Conservation (phyloP, 1,140 invertebrate species). For the Pogonus chalceus region DNA sequence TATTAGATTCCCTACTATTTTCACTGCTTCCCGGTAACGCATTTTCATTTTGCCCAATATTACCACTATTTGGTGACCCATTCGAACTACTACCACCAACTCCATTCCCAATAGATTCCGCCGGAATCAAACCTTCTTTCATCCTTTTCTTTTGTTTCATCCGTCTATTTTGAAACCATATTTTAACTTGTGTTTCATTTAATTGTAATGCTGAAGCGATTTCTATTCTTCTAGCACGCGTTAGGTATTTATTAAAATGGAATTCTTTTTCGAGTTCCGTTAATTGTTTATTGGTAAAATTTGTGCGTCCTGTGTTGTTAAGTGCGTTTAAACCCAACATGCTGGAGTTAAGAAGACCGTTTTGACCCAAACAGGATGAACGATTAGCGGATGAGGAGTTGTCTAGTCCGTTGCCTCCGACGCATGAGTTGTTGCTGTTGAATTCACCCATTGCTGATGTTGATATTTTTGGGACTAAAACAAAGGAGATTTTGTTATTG, state of each 20-base stretch:
- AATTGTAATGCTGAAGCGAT: constrained; percentile 92
- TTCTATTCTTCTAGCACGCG: constrained; percentile 89
- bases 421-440: constrained; percentile 17
- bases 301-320: constrained; percentile 85
- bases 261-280: constrained; percentile 99
- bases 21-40: constrained; percentile 42
- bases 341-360: constrained; percentile 23
- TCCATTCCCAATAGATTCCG: constrained; percentile 36
- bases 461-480: constrained; percentile 60
- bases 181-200: constrained; percentile 93
- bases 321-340: constrained; percentile 40
- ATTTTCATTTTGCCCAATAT: constrained; percentile 31
- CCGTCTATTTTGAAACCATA: constrained; percentile 86
- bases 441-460: constrained; percentile 32
- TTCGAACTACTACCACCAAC: constrained; percentile 21
- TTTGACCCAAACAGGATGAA: constrained; percentile 27
- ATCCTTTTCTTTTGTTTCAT: constrained; percentile 93
- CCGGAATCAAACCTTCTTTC: constrained; percentile 75
- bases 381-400: constrained; percentile 22
- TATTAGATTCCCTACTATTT: constrained; percentile 49
- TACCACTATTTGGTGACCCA: constrained; percentile 36
- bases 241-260: constrained; percentile 98
- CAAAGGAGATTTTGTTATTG: constrained; percentile 14
- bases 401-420: constrained; percentile 20
- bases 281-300: constrained; percentile 98